A percentile compares a stretch with the other conserved stretches of the same genome.
Evolutionary conservation across 2,113 vertebrate species (phyloP).

Genomic region (Rhagologus leucostigma): DNA sequence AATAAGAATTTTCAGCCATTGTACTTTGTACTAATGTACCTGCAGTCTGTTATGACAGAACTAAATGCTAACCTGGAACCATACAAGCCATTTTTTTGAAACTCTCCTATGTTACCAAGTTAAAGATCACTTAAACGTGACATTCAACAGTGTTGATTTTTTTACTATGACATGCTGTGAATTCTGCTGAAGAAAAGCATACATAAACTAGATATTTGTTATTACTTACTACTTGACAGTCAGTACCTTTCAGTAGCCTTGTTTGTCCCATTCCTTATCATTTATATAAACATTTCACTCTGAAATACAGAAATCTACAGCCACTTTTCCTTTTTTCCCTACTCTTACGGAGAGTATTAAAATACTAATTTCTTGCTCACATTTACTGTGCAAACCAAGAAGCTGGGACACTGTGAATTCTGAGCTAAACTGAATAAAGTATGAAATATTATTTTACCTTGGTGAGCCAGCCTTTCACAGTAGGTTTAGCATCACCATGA

Average conservation of each 20-base stretch:
- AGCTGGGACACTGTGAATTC: neutral
- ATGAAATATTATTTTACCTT: conserved; percentile 73
- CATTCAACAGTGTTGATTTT: neutral
- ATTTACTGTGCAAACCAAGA: neutral
- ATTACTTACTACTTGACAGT: neutral
- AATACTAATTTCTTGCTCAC: neutral
- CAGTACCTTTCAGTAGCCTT: neutral
- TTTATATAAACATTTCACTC: neutral
- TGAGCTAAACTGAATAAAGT: neutral
- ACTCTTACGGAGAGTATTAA: neutral
- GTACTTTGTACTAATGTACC: neutral
- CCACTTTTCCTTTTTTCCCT: neutral
- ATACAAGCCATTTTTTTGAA: neutral
- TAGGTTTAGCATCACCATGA: conserved; percentile 76
- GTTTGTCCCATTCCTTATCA: neutral
- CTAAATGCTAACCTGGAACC: neutral
- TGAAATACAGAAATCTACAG: neutral
- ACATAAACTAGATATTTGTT: neutral
- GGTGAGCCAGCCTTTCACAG: conserved; percentile 85
- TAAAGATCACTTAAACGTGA: neutral
- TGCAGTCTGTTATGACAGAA: neutral
- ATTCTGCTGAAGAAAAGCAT: neutral
- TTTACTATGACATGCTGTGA: neutral
- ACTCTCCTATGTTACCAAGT: neutral
- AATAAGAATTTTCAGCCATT: neutral